These are phyloP conservation scores for Scaptodrosophila latifasciaeformis DNA, from an alignment of 2,888 invertebrate genomes.

Conservation along the genomic window DNA sequence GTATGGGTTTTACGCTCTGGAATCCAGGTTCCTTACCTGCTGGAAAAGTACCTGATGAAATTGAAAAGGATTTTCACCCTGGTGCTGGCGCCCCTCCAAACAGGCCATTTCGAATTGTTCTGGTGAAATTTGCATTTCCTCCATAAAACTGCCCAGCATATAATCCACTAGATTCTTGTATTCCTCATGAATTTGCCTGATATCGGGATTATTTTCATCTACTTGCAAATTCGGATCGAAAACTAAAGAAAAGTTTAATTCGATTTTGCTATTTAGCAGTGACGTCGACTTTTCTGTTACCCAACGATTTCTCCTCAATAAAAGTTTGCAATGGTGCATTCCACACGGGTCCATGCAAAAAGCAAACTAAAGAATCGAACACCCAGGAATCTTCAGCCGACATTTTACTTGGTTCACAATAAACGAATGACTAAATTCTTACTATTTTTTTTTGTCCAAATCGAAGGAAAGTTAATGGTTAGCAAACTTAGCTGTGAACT, in stretches of 20 bases:
- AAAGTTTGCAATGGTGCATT: conserved; percentile 92
- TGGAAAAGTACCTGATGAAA: conserved; percentile 80
- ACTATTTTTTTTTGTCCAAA: not conserved
- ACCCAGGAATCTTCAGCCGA: conserved; percentile 88
- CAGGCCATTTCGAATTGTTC: conserved; percentile 92
- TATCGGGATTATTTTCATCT: conserved; percentile 82
- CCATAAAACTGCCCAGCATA: conserved; percentile 93
- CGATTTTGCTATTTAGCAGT: not conserved
- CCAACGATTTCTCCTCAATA: conserved; percentile 93
- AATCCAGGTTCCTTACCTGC: conserved; percentile 65
- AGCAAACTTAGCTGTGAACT: conserved; percentile 20
- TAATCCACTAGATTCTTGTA: conserved; percentile 94
- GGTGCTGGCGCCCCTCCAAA: conserved; percentile 73
- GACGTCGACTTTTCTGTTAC: conserved; percentile 76
- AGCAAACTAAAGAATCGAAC: conserved; percentile 92
- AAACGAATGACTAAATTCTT: conserved; percentile 16
- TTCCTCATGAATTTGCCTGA: conserved; percentile 86
- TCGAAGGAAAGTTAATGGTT: conserved; percentile 20
- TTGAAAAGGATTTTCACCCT: conserved; percentile 76
- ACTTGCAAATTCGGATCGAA: conserved; percentile 86
- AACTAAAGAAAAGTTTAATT: conserved; percentile 77
- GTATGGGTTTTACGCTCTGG: not conserved
- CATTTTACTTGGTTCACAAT: conserved; percentile 50
- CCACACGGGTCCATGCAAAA: conserved; percentile 94
- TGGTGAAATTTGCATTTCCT: conserved; percentile 90